Evolutionary conservation across 2,797 vertebrate genomes (phyloP).

Genomic region (Sphenodon punctatus): DNA sequence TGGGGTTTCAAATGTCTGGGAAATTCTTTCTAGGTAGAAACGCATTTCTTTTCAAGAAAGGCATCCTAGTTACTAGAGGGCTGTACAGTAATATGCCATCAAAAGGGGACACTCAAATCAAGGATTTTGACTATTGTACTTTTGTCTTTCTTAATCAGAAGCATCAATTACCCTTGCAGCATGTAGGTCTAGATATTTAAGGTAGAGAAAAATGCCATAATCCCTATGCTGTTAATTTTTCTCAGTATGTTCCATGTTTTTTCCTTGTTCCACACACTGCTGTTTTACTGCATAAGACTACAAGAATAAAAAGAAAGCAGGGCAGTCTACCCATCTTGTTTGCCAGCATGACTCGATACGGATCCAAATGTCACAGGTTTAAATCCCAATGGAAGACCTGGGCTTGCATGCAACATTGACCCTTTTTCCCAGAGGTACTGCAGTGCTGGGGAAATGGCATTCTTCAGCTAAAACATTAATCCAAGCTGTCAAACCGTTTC

Average conservation of each 20-base stretch:
- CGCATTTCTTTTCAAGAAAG: too few species aligned
- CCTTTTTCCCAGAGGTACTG: accelerated
- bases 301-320: not conserved
- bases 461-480: not conserved
- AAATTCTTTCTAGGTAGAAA: not conserved
- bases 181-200: not conserved
- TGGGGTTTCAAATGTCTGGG: not conserved
- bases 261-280: too few species aligned
- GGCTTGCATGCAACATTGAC: too few species aligned
- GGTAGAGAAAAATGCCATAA: not conserved
- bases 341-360: accelerated
- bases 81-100: too few species aligned
- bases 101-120: too few species aligned
- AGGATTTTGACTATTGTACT: accelerated
- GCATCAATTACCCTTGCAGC: not conserved
- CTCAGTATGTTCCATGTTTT: not conserved
- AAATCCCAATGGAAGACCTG: accelerated
- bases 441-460: not conserved
- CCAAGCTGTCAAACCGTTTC: constrained; percentile 2
- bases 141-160: accelerated
- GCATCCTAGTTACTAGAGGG: too few species aligned
- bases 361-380: accelerated
- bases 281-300: too few species aligned
- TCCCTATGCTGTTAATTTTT: accelerated
- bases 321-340: not conserved